Percentiles rank a stretch among this genome's conserved stretches.
These are phyloP conservation scores for Girardinus metallicus DNA, from an alignment of 2,797 vertebrate species.

Conservation along the genomic window DNA sequence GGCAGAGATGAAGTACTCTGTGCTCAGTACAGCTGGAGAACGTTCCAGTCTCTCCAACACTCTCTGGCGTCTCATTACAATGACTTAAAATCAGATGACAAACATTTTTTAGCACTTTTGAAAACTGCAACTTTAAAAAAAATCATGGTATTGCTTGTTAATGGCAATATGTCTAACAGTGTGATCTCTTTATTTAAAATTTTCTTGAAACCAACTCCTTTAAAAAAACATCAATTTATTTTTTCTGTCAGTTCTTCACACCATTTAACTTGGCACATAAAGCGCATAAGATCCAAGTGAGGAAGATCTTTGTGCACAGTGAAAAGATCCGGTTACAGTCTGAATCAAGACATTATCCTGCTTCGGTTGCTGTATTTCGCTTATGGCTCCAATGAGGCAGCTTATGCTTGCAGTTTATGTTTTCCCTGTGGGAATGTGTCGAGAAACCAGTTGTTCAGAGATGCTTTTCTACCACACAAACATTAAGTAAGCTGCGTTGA, in stretches of 20 bases:
- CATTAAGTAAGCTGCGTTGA: neutral
- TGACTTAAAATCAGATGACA: neutral
- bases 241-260: neutral
- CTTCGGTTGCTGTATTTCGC: constrained; percentile 21
- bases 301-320: neutral
- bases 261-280: neutral
- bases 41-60: neutral
- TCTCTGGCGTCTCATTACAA: neutral
- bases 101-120: neutral
- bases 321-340: constrained; percentile 28
- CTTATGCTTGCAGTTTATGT: constrained; percentile 9
- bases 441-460: neutral
- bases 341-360: constrained; percentile 44
- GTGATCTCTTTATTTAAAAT: neutral
- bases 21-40: no score
- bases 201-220: neutral
- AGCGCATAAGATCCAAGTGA: neutral
- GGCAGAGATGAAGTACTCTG: no score
- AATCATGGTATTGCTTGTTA: neutral
- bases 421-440: neutral
- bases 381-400: constrained; percentile 19
- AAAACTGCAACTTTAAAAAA: neutral
- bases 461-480: neutral
- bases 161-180: neutral
- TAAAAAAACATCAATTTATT: neutral